A percentile compares a stretch with the other conserved stretches of the same genome.
phyloP scores from a whole-genome alignment of 2,888 invertebrate genomes.

The Sarcophaga caerulescens region DNA sequence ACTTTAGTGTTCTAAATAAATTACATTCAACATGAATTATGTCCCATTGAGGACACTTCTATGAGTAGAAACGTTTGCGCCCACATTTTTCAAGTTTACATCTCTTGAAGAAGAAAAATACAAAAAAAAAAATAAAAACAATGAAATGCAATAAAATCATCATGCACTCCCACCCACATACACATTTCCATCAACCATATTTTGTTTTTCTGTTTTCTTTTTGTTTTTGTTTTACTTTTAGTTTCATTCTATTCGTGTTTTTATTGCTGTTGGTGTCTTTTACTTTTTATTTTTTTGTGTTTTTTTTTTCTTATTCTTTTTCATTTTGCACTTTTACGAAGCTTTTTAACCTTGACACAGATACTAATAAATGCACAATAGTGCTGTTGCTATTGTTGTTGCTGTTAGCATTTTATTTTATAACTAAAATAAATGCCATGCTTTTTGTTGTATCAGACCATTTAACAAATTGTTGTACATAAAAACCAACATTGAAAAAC shows the following conservation, averaged over 20 bases:
- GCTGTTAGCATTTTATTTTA: too few relatives aligned
- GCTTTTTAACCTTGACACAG: conserved; percentile 69
- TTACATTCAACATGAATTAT: too few relatives aligned
- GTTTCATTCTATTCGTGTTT: too few relatives aligned
- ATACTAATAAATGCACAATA: conserved; percentile 57
- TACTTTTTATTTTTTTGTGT: conserved; percentile 17
- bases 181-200: neutral
- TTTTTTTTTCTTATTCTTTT: conserved; percentile 15
- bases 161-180: neutral
- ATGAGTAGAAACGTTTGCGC: neutral
- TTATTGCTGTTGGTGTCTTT: too few relatives aligned
- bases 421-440: conserved; percentile 54
- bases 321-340: conserved; percentile 52
- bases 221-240: too few relatives aligned
- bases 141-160: neutral
- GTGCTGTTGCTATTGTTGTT: conserved; percentile 21
- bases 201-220: neutral
- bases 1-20: too few relatives aligned
- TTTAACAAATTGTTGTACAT: conserved; percentile 33
- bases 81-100: neutral
- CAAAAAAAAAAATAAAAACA: neutral
- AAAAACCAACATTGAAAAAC: conserved; percentile 27
- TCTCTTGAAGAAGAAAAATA: neutral
- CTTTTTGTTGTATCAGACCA: conserved; percentile 31
- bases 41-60: conserved; percentile 12